Conservation (phyloP, 2,113 vertebrate genomes). For the Noctilio leporinus region DNA sequence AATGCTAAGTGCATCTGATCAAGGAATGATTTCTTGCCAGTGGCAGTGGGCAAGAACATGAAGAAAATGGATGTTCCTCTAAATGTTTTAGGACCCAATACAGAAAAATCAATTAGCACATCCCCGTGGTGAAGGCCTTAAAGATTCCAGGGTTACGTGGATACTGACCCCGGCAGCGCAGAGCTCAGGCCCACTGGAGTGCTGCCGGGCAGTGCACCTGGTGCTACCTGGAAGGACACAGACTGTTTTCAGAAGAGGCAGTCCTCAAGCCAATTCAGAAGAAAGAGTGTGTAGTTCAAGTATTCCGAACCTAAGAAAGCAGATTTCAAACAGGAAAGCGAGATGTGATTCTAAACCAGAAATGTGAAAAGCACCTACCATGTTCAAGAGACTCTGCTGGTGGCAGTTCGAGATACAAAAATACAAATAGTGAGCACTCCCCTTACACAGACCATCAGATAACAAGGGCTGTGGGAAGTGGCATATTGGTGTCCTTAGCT, state of each 20-base stretch:
- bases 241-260: background rate
- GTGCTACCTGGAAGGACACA: background rate
- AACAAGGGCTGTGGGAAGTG: background rate
- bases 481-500: background rate
- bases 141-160: background rate
- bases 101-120: background rate
- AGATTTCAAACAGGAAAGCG: background rate
- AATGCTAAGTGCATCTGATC: background rate
- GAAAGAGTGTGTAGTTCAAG: background rate
- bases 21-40: background rate
- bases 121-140: background rate
- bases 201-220: rapidly evolving
- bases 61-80: background rate
- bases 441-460: background rate
- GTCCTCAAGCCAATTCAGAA: background rate
- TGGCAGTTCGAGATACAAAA: background rate
- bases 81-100: background rate
- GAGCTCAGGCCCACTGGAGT: rapidly evolving
- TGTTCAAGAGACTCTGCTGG: background rate
- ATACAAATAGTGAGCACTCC: background rate
- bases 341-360: background rate
- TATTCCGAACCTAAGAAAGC: background rate
- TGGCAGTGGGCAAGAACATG: background rate
- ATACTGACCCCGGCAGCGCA: rapidly evolving
- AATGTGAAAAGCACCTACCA: background rate